These are phyloP conservation scores for Burhinus bistriatus DNA, from an alignment of 2,113 vertebrate species.

Conservation along the genomic window DNA sequence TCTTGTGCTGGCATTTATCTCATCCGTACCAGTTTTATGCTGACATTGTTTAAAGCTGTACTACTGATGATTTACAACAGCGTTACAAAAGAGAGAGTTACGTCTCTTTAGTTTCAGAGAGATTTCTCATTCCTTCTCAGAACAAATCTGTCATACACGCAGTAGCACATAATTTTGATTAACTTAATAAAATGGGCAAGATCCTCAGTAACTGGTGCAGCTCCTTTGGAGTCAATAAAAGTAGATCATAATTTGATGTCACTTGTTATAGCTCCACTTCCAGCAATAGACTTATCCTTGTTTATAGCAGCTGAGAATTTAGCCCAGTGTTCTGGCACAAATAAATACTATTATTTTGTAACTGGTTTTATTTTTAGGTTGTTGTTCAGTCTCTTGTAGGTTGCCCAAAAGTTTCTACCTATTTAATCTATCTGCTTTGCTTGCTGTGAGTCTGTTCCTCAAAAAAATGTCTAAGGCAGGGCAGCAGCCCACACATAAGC, in stretches of 20 bases:
- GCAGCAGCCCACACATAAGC: constrained; percentile 61
- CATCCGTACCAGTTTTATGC: not conserved
- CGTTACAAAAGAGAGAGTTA: not conserved
- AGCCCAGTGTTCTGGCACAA: not conserved
- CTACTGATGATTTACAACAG: not conserved
- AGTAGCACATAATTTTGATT: not conserved
- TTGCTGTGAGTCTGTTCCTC: constrained; percentile 50
- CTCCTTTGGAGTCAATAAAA: not conserved
- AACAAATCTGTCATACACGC: not conserved
- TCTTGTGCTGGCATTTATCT: not conserved
- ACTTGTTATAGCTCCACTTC: not conserved
- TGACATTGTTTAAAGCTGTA: not conserved
- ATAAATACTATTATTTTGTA: constrained; percentile 25
- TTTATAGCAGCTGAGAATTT: constrained; percentile 9
- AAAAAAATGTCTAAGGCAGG: constrained; percentile 59
- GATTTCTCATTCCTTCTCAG: not conserved
- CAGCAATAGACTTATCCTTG: not conserved
- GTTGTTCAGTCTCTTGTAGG: constrained; percentile 27
- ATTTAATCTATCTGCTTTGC: constrained; percentile 55
- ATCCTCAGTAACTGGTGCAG: not conserved
- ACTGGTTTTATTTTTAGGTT: constrained; percentile 35
- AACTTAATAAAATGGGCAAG: not conserved
- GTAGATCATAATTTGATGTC: not conserved
- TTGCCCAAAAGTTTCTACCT: constrained; percentile 51
- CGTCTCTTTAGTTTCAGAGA: not conserved